phyloP scores from a whole-genome alignment of 2,888 invertebrate genomes.

The Leistus spinibarbis region DNA sequence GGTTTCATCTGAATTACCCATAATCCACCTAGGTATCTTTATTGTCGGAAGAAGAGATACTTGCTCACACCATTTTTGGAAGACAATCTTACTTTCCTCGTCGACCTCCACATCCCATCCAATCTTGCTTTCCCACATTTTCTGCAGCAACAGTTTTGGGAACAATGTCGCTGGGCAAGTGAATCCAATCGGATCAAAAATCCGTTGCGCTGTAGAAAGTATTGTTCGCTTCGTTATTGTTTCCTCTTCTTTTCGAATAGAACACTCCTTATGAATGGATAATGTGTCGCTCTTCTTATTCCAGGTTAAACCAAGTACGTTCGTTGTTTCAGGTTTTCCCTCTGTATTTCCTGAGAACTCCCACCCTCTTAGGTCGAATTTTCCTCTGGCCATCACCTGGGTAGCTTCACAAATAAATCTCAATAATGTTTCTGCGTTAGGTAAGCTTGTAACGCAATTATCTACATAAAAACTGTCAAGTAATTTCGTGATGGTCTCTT shows the following conservation, averaged over 20 bases:
- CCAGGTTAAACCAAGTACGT: slow-evolving; percentile 8
- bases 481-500: slow-evolving; percentile 33
- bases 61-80: slow-evolving; percentile 38
- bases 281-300: slow-evolving; percentile 18
- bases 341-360: slow-evolving; percentile 9
- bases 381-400: slow-evolving; percentile 16
- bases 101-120: slow-evolving; percentile 32
- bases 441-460: slow-evolving; percentile 18
- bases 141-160: slow-evolving; percentile 45
- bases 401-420: slow-evolving; percentile 17
- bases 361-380: slow-evolving; percentile 22
- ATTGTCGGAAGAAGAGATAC: slow-evolving; percentile 13
- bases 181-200: slow-evolving; percentile 46
- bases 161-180: slow-evolving; percentile 41
- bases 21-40: slow-evolving; percentile 12
- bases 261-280: not conserved
- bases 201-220: slow-evolving; percentile 37
- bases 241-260: not conserved
- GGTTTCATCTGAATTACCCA: too few species aligned
- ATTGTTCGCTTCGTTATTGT: slow-evolving; percentile 16
- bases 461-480: slow-evolving; percentile 31
- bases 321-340: not conserved
- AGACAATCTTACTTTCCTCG: slow-evolving; percentile 40
- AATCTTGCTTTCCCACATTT: slow-evolving; percentile 39
- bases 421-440: not conserved